These are phyloP conservation scores for Cyclura pinguis DNA, from an alignment of 2,797 vertebrate genomes.

Conservation along the genomic window DNA sequence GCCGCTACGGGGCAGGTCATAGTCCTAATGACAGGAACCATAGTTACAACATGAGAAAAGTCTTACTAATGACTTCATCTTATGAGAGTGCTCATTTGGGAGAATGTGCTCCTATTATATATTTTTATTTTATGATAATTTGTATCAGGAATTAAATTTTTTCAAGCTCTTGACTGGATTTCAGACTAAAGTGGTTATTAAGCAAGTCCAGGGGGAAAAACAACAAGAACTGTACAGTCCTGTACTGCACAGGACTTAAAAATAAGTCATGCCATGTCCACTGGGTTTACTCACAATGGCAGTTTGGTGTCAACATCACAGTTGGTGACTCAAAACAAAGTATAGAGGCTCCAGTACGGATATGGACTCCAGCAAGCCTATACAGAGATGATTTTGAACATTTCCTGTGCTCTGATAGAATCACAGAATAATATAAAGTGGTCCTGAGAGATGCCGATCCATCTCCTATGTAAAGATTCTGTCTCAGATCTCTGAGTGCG, in stretches of 20 bases:
- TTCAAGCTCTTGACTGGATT: background rate
- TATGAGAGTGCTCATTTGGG: background rate
- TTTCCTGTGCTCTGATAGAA: background rate
- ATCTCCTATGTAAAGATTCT: no score
- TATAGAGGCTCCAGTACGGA: background rate
- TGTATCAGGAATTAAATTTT: background rate
- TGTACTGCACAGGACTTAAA: no score
- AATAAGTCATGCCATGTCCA: background rate
- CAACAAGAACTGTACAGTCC: background rate
- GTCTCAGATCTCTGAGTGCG: no score
- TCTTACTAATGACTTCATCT: background rate
- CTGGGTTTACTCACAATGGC: background rate
- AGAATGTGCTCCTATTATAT: background rate
- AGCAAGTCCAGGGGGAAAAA: background rate
- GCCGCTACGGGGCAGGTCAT: background rate
- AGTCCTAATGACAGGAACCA: no score
- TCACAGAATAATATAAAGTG: no score
- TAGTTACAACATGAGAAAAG: background rate
- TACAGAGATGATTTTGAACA: background rate
- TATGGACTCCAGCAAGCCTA: background rate
- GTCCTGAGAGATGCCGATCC: no score
- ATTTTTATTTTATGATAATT: background rate
- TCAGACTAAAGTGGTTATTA: background rate
- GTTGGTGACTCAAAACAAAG: background rate
- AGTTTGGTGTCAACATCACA: background rate